A percentile compares a stretch with the other conserved stretches of the same genome.
Conservation (phyloP, 2,888 invertebrate genomes). For the Hemistola chrysoprasaria region DNA sequence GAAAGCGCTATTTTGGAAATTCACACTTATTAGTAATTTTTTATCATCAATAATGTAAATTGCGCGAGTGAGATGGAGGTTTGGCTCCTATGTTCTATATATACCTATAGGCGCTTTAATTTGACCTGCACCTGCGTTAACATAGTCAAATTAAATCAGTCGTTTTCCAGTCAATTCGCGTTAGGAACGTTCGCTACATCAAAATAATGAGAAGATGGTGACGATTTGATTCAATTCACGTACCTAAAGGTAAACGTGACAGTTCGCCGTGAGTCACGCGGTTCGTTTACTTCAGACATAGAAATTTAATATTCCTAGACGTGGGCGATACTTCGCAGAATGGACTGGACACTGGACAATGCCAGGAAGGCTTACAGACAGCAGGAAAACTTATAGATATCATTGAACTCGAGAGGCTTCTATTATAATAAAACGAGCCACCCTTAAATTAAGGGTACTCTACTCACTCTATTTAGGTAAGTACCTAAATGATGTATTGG, state of each 20-base stretch:
- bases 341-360: slow-evolving; percentile 4
- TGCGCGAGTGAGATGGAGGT: no score
- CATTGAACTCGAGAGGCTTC: no score
- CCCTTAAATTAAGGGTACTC: no score
- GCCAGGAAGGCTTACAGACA: slow-evolving; percentile 11
- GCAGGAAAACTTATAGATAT: slow-evolving; percentile 22
- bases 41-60: no score
- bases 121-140: no score
- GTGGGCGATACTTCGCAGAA: slow-evolving; percentile 17
- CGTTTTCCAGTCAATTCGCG: slow-evolving; percentile 14
- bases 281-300: slow-evolving; percentile 39
- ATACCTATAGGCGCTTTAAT: no score
- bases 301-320: slow-evolving; percentile 35
- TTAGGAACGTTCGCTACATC: slow-evolving; percentile 4
- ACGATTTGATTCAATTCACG: slow-evolving; percentile 38
- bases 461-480: no score
- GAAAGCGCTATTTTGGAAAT: no score
- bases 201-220: slow-evolving; percentile 4
- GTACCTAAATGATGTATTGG: no score
- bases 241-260: slow-evolving; percentile 32
- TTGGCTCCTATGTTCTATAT: no score
- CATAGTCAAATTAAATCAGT: slow-evolving; percentile 8
- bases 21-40: no score
- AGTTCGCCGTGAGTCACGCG: slow-evolving; percentile 36
- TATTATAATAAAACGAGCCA: no score